Base-by-base conservation (phyloP, 92 coral and sea anemone genomes). In the Parazoanthus swiftii region DNA sequence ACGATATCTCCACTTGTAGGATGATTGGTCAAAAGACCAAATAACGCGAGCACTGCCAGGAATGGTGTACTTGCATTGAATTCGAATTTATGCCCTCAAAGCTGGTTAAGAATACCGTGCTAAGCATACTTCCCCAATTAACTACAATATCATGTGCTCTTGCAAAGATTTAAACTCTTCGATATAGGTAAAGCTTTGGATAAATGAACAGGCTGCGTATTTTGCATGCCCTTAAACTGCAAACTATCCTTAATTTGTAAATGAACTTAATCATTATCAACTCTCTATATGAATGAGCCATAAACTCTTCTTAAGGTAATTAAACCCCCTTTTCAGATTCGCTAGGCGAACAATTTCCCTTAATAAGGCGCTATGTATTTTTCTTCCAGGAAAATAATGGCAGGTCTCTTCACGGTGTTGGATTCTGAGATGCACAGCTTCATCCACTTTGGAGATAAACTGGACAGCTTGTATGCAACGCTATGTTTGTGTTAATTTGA, bases 371-470 rank as follows among this genome's bases (percentile, higher is more conserved):
- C 13, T 74, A 72, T 50, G 25, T 81, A 46, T 79, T 67, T 18
- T 33, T 33, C 80, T 51, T 88, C 56, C 83, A 97, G 99, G 92
- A 97, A 92, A 88, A 92, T 97, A 39, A 94, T 97, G 99, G 95
- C 96, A 81, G 98, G 94, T 43, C 91, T 97, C 82, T 97, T 95
- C 50, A 91, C 92, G 42, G 95, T 90, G 67, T 88, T 97, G 93
- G 99, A 97, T 68, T 90, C 94, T 14, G 99, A 97, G 86, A 89
- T 97, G 76, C 93, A 91, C 72, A 88, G 92, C 38, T 97, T 93
- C 81, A 97, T 97, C 77, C 95, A 97, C 77, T 97, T 97, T 92
- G 99, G 96, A 4, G 99, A 97, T 89, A 95, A 93, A 89, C 91
- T 97, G 79, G 99, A 97, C 82, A 94, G 96, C 86, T 97, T 97